Percentiles rank a stretch among this genome's conserved stretches.
phyloP scores from a whole-genome alignment of 1,140 invertebrate species.

The silkworm (Bombyx mori) region DNA sequence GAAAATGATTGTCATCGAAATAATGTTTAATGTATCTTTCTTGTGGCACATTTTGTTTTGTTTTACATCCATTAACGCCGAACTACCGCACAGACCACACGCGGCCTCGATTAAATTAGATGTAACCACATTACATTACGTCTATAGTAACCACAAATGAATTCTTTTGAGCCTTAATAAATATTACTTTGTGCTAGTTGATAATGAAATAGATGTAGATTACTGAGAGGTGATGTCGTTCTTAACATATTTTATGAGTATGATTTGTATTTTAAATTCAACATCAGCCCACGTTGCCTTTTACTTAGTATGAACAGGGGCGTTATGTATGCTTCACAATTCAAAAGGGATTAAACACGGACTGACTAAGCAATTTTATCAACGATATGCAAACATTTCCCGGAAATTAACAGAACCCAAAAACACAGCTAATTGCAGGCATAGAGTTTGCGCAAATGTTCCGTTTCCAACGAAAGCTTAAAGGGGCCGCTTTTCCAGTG shows the following conservation, averaged over 20 bases:
- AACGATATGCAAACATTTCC: conserved; percentile 26
- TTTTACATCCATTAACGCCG: conserved; percentile 38
- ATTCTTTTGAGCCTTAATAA: conserved; percentile 36
- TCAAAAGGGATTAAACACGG: no score
- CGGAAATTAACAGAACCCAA: conserved; percentile 15
- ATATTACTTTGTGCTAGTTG: conserved; percentile 33
- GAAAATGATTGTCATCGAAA: conserved; percentile 20
- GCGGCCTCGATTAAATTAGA: conserved; percentile 56
- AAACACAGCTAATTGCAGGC: no score
- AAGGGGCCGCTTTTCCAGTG: conserved; percentile 48
- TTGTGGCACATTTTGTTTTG: conserved; percentile 39
- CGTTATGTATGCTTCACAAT: no score
- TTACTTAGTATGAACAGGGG: neutral
- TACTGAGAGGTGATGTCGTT: conserved; percentile 19
- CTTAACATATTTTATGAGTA: conserved; percentile 15
- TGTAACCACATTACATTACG: conserved; percentile 47
- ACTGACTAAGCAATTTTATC: no score
- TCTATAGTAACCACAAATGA: conserved; percentile 38
- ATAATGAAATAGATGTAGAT: conserved; percentile 31
- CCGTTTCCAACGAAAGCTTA: conserved; percentile 13
- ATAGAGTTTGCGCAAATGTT: no score
- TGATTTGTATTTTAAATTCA: conserved; percentile 6
- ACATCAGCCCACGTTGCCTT: neutral
- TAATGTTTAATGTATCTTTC: conserved; percentile 26
- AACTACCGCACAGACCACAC: conserved; percentile 53